Base-by-base conservation (phyloP, 2,888 invertebrate species). In the Halocaridina rubra region DNA sequence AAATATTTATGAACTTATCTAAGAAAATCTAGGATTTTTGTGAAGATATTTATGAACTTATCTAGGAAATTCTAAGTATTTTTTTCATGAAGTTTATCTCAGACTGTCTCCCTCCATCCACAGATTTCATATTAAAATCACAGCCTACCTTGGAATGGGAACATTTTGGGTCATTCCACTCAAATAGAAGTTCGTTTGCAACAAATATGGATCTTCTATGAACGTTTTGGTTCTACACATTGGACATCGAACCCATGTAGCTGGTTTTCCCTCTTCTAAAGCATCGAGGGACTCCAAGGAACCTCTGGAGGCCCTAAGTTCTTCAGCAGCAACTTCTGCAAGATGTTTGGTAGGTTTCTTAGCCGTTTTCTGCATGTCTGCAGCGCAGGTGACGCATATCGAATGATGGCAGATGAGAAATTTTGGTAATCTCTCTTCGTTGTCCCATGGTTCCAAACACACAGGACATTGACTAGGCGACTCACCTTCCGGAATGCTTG, bases 121-220 rank as follows among this genome's bases (percentile, higher is more conserved):
- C n/a, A n/a, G n/a, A n/a, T n/a, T n/a, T n/a, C n/a, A n/a, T n/a
- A n/a, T n/a, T n/a, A n/a, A n/a, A 53, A n/a, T 5, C 8, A 19
- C 32, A 5, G 24, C 80, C 27, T 27, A 61, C 75, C 75, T 75
- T 27, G 64, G 77, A 19, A 61, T 30, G 22, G 82, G 72, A 0
- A 59, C 69, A 4, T 61, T 2, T 7, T 72, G 32, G 22, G 46
- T 22, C 2, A 82, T 71, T 5, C 69, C 71, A 53, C 82, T 39
- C 24, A 82, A 39, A 59, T 82, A 82, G 72, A 82, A 82, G 64
- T 82, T 82, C n/a, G 82, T 82, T 71, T 82, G 82, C 3, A 82
- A 61, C n/a, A 61, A 19, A 16, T 13, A 7, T 16, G 82, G 82
- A 29, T 82, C 67, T n/a, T 46, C 19, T 4, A 82, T 29, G 29